Conservation (phyloP, 2,888 invertebrate genomes). For the Slavum lentiscoides region DNA sequence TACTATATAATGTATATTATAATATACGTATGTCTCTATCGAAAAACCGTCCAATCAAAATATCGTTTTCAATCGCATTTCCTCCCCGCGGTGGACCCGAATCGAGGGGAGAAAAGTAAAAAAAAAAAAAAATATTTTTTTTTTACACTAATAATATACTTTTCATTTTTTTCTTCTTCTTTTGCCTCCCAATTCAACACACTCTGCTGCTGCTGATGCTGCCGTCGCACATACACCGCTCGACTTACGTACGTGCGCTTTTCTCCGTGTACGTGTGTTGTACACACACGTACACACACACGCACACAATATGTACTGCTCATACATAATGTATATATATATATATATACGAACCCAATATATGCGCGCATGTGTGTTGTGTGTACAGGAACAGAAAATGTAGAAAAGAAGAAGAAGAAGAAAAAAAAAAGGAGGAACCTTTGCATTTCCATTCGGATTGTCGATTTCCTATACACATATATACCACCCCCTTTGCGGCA, state of each 20-base stretch:
- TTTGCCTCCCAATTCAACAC: too few relatives aligned
- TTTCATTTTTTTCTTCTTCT: too few relatives aligned
- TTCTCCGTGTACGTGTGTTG: not conserved
- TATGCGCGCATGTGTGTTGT: not conserved
- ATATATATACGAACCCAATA: not conserved
- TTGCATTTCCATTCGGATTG: slow-evolving; percentile 39
- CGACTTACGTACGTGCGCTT: not conserved
- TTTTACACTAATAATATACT: not conserved
- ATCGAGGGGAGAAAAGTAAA: too few relatives aligned
- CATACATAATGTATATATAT: slow-evolving; percentile 18
- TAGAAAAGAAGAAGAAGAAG: slow-evolving; percentile 1
- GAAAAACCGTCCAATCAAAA: slow-evolving; percentile 35
- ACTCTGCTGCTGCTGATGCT: too few relatives aligned
- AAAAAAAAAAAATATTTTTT: not conserved
- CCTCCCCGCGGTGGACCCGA: not conserved
- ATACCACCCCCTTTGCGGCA: not conserved
- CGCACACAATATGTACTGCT: slow-evolving; percentile 10
- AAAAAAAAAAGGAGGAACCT: slow-evolving; percentile 20
- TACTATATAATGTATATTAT: too few relatives aligned
- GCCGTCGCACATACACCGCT: too few relatives aligned
- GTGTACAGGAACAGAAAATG: slow-evolving; percentile 25
- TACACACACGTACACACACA: too few relatives aligned
- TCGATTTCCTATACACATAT: slow-evolving; percentile 47
- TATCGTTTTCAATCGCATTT: slow-evolving; percentile 45
- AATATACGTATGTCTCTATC: not conserved